phyloP scores from a whole-genome alignment of 1,140 invertebrate genomes.

The Pseudobourletiella spinata region DNA sequence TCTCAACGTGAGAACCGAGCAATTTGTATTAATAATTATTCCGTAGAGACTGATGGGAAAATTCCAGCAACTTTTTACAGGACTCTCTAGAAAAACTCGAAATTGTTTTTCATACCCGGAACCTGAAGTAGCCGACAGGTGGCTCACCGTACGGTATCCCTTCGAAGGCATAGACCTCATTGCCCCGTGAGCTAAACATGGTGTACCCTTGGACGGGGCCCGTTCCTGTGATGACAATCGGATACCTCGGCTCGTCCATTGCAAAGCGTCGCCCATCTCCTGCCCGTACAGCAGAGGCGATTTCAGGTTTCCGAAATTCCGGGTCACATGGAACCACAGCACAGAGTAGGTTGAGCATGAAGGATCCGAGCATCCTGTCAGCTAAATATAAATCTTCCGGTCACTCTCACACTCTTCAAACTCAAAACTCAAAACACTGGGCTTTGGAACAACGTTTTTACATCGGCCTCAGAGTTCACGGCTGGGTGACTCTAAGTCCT shows the following conservation, averaged over 20 bases:
- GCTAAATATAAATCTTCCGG: no score
- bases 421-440: no score
- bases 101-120: constrained; percentile 14
- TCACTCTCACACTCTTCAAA: no score
- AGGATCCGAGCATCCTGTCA: not conserved
- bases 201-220: constrained; percentile 19
- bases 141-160: constrained; percentile 17
- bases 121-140: constrained; percentile 1
- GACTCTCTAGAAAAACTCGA: not conserved
- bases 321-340: constrained; percentile 21
- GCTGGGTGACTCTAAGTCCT: no score
- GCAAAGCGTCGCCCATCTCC: not conserved
- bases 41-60: no score
- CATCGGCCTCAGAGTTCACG: no score
- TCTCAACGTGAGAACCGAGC: no score
- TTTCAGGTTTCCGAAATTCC: constrained; percentile 8
- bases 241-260: not conserved
- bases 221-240: not conserved
- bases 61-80: no score
- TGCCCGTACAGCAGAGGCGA: not conserved
- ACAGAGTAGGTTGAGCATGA: constrained; percentile 21
- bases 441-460: no score
- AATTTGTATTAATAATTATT: no score
- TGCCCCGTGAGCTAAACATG: constrained; percentile 4
- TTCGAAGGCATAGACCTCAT: constrained; percentile 9